Evolutionary conservation across 2,797 vertebrate species (phyloP).

Genomic region (Rhabdomys pumilio): DNA sequence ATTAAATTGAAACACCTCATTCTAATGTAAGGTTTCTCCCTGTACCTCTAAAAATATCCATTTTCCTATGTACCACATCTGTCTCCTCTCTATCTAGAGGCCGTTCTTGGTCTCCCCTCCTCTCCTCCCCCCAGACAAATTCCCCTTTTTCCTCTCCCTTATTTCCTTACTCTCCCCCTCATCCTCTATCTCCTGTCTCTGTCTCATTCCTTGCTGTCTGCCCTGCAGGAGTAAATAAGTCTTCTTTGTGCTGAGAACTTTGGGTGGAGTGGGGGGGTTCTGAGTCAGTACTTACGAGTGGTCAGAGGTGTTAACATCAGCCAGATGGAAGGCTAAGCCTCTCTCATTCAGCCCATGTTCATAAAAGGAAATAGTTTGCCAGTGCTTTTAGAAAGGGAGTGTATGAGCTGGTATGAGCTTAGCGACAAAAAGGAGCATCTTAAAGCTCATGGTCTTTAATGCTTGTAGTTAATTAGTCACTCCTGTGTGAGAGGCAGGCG

Average conservation of each 20-base stretch:
- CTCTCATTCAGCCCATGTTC: neutral
- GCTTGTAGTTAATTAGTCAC: neutral
- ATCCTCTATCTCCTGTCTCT: neutral
- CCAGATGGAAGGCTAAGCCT: neutral
- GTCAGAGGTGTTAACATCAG: neutral
- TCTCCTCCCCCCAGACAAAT: neutral
- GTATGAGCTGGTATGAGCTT: neutral
- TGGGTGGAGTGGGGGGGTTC: neutral
- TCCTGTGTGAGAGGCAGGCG: neutral
- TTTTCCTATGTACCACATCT: neutral
- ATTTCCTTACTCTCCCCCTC: neutral
- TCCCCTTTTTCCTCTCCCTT: neutral
- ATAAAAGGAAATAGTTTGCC: neutral
- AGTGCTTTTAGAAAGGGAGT: neutral
- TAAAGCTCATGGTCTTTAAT: neutral
- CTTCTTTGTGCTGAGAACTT: neutral
- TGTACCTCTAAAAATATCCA: neutral
- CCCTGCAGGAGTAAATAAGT: neutral
- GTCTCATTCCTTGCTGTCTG: neutral
- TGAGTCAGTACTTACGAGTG: neutral
- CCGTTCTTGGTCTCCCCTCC: neutral
- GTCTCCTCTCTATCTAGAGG: neutral
- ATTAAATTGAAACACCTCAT: neutral
- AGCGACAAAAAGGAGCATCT: constrained; percentile 29
- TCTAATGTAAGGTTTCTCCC: neutral